Evolutionary conservation across 2,113 vertebrate genomes (phyloP).

Genomic region (Proterorhinus semilunaris): DNA sequence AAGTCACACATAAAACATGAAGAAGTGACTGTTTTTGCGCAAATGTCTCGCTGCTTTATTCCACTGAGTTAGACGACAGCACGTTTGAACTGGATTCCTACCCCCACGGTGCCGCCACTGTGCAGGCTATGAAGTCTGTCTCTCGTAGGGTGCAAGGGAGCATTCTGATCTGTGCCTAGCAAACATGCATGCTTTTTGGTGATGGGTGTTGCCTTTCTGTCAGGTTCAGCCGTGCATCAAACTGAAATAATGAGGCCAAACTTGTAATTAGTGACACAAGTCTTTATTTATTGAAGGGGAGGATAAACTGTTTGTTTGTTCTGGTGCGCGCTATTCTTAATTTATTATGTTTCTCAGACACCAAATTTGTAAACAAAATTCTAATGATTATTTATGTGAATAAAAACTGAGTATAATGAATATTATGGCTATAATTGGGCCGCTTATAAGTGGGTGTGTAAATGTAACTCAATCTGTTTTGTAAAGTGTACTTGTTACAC

Average conservation of each 20-base stretch:
- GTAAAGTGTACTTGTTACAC: constrained; percentile 17
- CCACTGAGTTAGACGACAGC: constrained; percentile 59
- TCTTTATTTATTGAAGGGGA: constrained; percentile 61
- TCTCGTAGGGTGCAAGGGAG: constrained; percentile 58
- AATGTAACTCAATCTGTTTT: constrained; percentile 51
- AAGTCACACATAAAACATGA: constrained; percentile 67
- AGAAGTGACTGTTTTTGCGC: constrained; percentile 62
- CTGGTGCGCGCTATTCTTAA: constrained; percentile 7
- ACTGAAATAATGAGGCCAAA: constrained; percentile 75
- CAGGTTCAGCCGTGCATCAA: constrained; percentile 75
- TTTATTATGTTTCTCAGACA: constrained; percentile 20
- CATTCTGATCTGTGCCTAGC: constrained; percentile 53
- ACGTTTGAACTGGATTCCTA: constrained; percentile 69
- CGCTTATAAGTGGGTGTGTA: constrained; percentile 43
- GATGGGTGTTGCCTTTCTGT: constrained; percentile 61
- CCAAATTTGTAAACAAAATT: not conserved
- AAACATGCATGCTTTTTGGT: constrained; percentile 61
- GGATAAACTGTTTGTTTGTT: constrained; percentile 32
- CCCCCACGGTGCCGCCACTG: constrained; percentile 44
- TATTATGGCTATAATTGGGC: constrained; percentile 24
- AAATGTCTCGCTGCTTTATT: constrained; percentile 64
- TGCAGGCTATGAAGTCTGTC: constrained; percentile 51
- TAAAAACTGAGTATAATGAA: constrained; percentile 4
- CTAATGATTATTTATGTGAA: not conserved
- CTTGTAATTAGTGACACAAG: constrained; percentile 57